Conservation (phyloP, 2,888 invertebrate species). For the Plebejus anna region DNA sequence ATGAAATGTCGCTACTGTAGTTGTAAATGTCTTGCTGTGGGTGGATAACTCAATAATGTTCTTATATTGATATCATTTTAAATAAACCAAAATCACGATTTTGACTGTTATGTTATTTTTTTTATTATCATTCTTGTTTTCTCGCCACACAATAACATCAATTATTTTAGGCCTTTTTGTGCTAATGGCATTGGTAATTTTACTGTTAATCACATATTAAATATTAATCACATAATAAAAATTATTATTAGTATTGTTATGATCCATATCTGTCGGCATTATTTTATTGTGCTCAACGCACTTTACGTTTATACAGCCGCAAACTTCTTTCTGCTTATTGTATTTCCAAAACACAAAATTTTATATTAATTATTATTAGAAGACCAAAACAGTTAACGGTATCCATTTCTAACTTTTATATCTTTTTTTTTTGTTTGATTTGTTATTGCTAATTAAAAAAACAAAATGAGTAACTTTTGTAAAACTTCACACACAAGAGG, state of each 20-base stretch:
- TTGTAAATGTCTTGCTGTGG: conserved; percentile 34
- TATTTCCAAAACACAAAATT: background rate
- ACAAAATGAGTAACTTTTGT: too few species aligned
- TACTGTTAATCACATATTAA: too few species aligned
- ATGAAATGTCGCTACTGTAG: conserved; percentile 68
- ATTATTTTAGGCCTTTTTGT: too few species aligned
- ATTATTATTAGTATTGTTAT: background rate
- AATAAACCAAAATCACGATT: background rate
- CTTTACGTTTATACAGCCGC: background rate
- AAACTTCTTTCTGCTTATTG: background rate
- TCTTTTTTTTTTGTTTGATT: too few species aligned
- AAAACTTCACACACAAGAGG: too few species aligned
- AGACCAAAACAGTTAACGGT: too few species aligned
- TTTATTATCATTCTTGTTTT: background rate
- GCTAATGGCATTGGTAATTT: too few species aligned
- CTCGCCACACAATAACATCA: too few species aligned
- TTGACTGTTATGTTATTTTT: background rate
- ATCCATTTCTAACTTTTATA: too few species aligned
- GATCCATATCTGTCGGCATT: background rate
- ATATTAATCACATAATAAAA: too few species aligned
- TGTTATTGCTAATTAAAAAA: too few species aligned
- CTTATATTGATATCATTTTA: background rate
- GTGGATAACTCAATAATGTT: conserved; percentile 10
- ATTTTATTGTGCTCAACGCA: background rate
- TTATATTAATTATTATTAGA: too few species aligned